These are phyloP conservation scores for Amphipoea oculea DNA, from an alignment of 2,888 invertebrate genomes.

Conservation along the genomic window DNA sequence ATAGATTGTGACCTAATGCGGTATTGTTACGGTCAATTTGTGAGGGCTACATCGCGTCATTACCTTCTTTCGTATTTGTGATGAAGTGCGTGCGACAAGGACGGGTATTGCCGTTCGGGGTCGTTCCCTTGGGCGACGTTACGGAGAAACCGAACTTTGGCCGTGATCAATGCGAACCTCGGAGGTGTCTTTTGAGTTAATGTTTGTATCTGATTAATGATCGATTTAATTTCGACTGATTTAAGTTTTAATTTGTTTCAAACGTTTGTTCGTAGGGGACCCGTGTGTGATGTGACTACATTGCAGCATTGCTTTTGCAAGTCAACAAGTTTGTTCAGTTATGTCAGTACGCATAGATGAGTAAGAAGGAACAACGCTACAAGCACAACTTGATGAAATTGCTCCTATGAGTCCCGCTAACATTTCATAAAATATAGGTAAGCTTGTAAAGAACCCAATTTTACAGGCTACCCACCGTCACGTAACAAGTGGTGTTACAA, in stretches of 20 bases:
- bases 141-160: constrained; percentile 85
- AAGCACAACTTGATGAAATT: background rate
- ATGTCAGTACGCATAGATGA: too few species aligned
- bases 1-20: constrained; percentile 83
- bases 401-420: background rate
- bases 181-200: constrained; percentile 85
- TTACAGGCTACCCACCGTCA: constrained; percentile 66
- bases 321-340: background rate
- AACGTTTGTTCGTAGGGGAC: constrained; percentile 10
- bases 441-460: constrained; percentile 50
- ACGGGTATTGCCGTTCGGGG: constrained; percentile 74
- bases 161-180: constrained; percentile 86
- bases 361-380: background rate
- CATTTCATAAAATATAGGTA: constrained; percentile 36
- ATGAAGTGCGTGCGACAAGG: constrained; percentile 78
- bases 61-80: constrained; percentile 78
- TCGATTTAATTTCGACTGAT: constrained; percentile 72
- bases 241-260: constrained; percentile 66
- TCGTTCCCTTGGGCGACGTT: constrained; percentile 85
- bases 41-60: constrained; percentile 76
- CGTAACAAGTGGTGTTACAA: constrained; percentile 76
- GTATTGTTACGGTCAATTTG: constrained; percentile 84
- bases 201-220: constrained; percentile 80
- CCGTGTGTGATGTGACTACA: background rate
- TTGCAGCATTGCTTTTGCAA: background rate